Evolutionary conservation across 2,797 vertebrate species (phyloP).

Genomic region (Phoebastria nigripes): DNA sequence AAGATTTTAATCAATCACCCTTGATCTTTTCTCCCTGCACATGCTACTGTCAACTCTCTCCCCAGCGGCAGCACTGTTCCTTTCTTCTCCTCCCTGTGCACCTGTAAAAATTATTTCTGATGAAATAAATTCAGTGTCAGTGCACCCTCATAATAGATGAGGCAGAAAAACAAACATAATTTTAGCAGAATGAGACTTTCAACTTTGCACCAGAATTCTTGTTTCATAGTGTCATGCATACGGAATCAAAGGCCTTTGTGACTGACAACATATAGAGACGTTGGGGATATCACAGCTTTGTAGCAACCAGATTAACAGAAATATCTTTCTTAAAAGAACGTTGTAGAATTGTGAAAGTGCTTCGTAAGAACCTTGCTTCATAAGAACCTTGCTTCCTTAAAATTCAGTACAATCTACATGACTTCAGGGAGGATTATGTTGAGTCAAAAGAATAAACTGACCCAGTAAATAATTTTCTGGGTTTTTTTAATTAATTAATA

Average conservation of each 20-base stretch:
- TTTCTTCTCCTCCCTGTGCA: neutral
- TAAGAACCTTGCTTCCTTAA: neutral
- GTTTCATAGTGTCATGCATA: neutral
- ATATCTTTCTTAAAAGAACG: neutral
- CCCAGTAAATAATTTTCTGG: neutral
- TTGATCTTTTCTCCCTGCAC: neutral
- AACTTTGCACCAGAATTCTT: neutral
- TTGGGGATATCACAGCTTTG: neutral
- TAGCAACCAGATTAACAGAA: neutral
- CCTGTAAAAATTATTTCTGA: neutral
- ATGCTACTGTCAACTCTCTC: neutral
- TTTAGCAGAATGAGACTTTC: neutral
- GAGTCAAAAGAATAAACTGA: neutral
- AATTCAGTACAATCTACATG: neutral
- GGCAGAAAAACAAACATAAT: neutral
- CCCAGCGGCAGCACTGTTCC: neutral
- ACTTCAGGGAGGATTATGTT: neutral
- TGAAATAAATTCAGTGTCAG: neutral
- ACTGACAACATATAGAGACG: accelerated
- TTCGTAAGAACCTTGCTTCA: neutral
- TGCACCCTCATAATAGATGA: neutral
- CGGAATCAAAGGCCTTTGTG: neutral
- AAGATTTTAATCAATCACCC: neutral
- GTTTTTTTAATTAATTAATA: neutral
- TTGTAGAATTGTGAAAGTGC: neutral